Evolutionary conservation across 2,888 invertebrate genomes (phyloP), one percentile per base, ranked within the genome.

Genomic region (Scelioninae gen. 2): DNA sequence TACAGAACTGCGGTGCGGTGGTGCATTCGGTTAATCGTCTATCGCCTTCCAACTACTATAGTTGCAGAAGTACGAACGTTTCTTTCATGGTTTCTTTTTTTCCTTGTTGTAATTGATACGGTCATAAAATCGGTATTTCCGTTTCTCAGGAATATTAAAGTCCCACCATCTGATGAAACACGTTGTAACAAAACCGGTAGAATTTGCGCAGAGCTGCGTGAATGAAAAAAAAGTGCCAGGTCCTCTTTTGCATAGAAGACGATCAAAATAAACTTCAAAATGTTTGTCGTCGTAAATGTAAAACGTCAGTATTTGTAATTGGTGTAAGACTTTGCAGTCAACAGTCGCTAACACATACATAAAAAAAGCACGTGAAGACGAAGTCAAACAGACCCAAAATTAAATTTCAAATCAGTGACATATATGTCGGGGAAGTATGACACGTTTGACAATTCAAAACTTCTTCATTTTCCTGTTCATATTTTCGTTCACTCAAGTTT

Each of bases 391-490:
- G 16, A 6, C n/a, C 35, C 43, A 31, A 22, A 52, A 58, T 18
- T 35, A 6, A 10, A n/a, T 50, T 45, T 55, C 3, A 41, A 57
- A 60, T 7, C n/a, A 35, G 33, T 53, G 19, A 57, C 1, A 76
- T 76, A 69, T 76, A 80, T 80, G 81, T 64, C 67, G 64, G 48
- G 39, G 43, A 37, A 77, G 52, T 64, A 82, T 82, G 82, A 80
- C 77, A 69, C 78, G 72, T 28, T 77, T 74, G 37, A 80, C 77
- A 76, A 81, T 79, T 50, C 76, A 77, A 46, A 79, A 78, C 33
- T 77, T 77, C 69, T 78, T 77, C 55, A 37, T 80, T 43, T 78
- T 81, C 52, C 74, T 82, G 48, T 73, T 77, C 46, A 81, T 79
- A 55, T 78, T 80, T 58, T 43, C 81, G 22, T 43, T 80, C 9